Evolutionary conservation across 2,888 invertebrate species (phyloP).

Genomic region (Meta bourneti): DNA sequence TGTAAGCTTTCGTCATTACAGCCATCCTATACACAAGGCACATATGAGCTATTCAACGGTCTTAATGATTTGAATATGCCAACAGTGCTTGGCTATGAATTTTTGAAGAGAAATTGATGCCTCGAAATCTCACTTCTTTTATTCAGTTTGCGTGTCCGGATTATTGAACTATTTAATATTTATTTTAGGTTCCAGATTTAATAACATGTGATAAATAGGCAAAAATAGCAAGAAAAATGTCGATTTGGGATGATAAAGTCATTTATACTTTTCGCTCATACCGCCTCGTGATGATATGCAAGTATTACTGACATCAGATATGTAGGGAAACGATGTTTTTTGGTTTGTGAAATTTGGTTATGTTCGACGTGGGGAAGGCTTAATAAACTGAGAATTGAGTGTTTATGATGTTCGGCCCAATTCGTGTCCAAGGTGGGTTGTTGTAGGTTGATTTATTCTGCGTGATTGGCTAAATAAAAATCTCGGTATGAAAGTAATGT

Average conservation of each 20-base stretch:
- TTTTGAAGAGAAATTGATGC: background rate
- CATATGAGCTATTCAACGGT: background rate
- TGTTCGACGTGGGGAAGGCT: too few species aligned
- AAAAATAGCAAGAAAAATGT: conserved; percentile 4
- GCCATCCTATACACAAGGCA: too few species aligned
- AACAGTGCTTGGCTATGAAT: background rate
- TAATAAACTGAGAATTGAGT: too few species aligned
- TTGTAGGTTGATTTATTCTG: too few species aligned
- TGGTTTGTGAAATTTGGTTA: too few species aligned
- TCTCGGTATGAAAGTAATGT: too few species aligned
- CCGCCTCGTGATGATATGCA: background rate
- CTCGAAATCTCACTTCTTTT: background rate
- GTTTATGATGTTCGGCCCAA: too few species aligned
- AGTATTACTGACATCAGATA: too few species aligned
- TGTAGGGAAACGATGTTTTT: too few species aligned
- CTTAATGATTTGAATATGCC: background rate
- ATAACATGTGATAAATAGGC: background rate
- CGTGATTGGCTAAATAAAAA: too few species aligned
- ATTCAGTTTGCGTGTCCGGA: background rate
- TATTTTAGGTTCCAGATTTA: background rate
- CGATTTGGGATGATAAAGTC: background rate
- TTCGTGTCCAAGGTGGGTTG: too few species aligned
- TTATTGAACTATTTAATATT: conserved; percentile 4
- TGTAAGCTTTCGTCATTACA: too few species aligned
- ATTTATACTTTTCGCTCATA: background rate